Base-by-base conservation (phyloP, 2,888 invertebrate species). In the Apodemia zela region DNA sequence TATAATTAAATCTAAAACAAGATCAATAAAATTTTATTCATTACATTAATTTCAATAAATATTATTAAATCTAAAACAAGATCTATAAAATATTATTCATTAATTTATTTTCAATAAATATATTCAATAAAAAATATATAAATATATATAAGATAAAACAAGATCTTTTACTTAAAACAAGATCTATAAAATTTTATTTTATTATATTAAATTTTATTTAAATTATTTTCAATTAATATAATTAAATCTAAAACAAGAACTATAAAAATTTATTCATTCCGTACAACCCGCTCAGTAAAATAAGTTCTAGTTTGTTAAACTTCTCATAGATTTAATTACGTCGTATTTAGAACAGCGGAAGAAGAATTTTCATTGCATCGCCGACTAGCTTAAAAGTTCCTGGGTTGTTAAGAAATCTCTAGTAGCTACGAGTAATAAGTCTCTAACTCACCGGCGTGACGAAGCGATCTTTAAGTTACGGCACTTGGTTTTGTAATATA, bases 401-500 rank as follows among this genome's bases (percentile, higher is more conserved):
- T 49, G 49, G 59, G 59, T 63, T 63, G 63, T 63, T 63, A 35
- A 63, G 62, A 63, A 63, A 51, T 62, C 51, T 51, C 38, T 42
- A 57, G 54, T 54, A 63, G 63, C 59, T 62, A 25, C 15, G 38
- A 47, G 79, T 82, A 69, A 84, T 85, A 85, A 81, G 78, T 84
- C 79, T 78, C 73, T 67, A 71, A 75, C 71, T 75, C 80, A 65
- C 69, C 73, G 71, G 76, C 82, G 80, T 84, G 83, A 84, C 84
- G 78, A 70, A 76, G 72, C 76, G 71, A 77, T 69, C 68, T 71
- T 80, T 79, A 78, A 80, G 81, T 79, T 73, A 84, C 82, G 82
- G 79, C 75, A 79, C 83, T 84, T 82, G 84, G 71, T 74, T 77
- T 70, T 67, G 72, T 82, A 83, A 84, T 82, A 75, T 59, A 63